Conservation (phyloP, 2,797 vertebrate species). For the Hemitrygon akajei region DNA sequence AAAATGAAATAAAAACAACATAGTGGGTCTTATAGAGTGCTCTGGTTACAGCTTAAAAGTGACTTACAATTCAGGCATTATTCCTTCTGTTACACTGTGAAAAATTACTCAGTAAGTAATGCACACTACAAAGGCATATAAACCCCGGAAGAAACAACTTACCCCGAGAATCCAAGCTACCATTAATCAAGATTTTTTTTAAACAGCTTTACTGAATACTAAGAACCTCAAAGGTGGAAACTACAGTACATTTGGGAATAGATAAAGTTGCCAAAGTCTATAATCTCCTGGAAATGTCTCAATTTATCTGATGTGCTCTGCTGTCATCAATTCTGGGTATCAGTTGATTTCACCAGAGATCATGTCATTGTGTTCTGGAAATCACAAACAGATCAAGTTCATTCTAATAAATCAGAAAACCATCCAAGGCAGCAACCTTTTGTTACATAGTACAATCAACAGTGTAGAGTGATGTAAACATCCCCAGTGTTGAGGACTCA, state of each 20-base stretch:
- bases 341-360: background rate
- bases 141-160: background rate
- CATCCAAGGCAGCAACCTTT: background rate
- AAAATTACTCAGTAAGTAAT: background rate
- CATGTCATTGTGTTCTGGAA: background rate
- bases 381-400: background rate
- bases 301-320: background rate
- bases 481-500: background rate
- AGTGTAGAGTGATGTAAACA: background rate
- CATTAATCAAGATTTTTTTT: background rate
- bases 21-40: background rate
- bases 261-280: constrained; percentile 4
- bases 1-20: background rate
- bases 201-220: background rate
- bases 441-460: background rate
- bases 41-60: background rate
- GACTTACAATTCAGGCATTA: background rate
- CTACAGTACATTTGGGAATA: background rate
- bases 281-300: background rate
- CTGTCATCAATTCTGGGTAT: background rate
- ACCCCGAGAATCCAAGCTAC: background rate
- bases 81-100: background rate
- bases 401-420: background rate
- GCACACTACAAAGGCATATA: too few relatives aligned
- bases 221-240: background rate